Percentiles rank a stretch among this genome's conserved stretches.
Conservation (phyloP, 2,113 vertebrate genomes). For the Naja naja region DNA sequence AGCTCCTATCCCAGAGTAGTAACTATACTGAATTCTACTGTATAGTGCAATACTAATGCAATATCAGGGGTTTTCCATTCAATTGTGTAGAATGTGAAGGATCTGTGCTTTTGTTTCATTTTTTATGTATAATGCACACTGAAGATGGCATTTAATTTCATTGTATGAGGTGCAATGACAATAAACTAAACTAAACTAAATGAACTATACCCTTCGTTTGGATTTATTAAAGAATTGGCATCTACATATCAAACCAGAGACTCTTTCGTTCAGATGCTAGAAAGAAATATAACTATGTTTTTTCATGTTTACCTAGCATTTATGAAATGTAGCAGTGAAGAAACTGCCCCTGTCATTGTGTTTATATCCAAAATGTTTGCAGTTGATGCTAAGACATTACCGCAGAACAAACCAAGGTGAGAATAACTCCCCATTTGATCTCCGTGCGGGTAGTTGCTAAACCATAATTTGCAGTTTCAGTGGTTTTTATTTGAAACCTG, state of each 20-base stretch:
- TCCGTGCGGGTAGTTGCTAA: background rate
- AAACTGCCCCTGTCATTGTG: constrained; percentile 81
- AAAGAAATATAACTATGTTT: background rate
- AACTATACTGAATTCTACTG: too few relatives aligned
- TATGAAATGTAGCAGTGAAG: constrained; percentile 84
- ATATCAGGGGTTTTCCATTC: too few relatives aligned
- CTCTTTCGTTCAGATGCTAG: background rate
- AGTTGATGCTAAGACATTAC: constrained; percentile 83
- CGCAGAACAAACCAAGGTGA: constrained; percentile 90
- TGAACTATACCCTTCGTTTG: background rate
- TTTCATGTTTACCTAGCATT: constrained; percentile 78
- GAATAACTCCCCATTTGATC: constrained; percentile 30
- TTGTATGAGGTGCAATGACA: too few relatives aligned
- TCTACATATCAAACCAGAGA: background rate
- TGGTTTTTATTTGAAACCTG: background rate
- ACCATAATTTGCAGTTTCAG: accelerated
- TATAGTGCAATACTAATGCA: too few relatives aligned
- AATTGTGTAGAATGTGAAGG: too few relatives aligned
- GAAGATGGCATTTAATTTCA: too few relatives aligned
- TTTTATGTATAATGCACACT: too few relatives aligned
- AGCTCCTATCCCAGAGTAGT: too few relatives aligned
- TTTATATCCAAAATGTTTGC: constrained; percentile 98
- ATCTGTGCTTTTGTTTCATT: too few relatives aligned
- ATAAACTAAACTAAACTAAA: too few relatives aligned
- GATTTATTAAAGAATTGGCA: background rate